phyloP scores from a whole-genome alignment of 2,113 vertebrate genomes.

The Mustela lutreola region DNA sequence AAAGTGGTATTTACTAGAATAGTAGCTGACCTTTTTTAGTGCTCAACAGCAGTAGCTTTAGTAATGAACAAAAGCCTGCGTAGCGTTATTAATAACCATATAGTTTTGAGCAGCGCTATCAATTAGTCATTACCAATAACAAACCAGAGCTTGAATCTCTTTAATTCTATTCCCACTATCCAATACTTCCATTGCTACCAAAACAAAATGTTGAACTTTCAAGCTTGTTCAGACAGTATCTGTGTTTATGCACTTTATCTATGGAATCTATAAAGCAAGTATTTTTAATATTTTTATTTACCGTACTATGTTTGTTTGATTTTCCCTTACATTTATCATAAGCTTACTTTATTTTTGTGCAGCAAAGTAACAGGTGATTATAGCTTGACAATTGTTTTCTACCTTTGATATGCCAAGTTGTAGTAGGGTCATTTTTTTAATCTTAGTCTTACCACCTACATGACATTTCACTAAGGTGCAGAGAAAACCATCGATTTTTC shows the following conservation, averaged over 20 bases:
- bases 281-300: neutral
- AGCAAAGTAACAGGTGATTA: neutral
- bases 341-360: constrained; percentile 46
- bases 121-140: neutral
- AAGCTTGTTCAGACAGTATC: neutral
- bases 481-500: constrained; percentile 45
- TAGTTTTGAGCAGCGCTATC: neutral
- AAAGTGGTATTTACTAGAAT: neutral
- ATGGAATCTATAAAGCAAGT: neutral
- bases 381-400: neutral
- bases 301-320: neutral
- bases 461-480: constrained; percentile 55
- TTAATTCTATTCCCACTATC: neutral
- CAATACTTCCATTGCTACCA: neutral
- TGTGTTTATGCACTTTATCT: neutral
- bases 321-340: neutral
- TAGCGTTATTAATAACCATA: neutral
- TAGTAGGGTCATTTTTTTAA: constrained; percentile 34
- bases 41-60: neutral
- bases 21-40: neutral
- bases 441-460: constrained; percentile 41
- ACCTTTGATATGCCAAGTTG: constrained; percentile 21
- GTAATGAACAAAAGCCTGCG: neutral
- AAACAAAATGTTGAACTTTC: neutral
- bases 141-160: neutral